phyloP scores from a whole-genome alignment of 2,113 vertebrate genomes.

The Fregetta grallaria region DNA sequence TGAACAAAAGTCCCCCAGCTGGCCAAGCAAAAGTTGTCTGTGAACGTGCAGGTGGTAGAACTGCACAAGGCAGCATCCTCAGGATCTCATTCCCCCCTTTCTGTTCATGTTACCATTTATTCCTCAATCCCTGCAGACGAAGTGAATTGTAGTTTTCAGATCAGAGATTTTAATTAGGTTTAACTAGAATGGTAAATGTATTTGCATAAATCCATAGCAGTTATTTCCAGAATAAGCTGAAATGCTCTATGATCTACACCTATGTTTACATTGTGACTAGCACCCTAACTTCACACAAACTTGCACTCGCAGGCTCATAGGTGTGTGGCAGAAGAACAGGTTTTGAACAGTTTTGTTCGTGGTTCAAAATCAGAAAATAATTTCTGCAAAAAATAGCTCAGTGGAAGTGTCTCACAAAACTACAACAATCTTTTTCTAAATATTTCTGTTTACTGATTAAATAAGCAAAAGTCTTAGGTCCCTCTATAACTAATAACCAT shows the following conservation, averaged over 20 bases:
- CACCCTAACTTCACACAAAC: background rate
- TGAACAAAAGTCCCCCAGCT: background rate
- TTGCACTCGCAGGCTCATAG: background rate
- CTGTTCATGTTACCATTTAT: background rate
- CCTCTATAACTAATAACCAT: background rate
- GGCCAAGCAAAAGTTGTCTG: background rate
- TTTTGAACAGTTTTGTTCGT: background rate
- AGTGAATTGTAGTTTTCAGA: background rate
- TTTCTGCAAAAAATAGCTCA: background rate
- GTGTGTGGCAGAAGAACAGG: background rate
- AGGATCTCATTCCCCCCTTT: background rate
- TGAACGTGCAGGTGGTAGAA: background rate
- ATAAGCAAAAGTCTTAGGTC: background rate
- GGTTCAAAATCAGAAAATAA: background rate
- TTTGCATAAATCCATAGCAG: background rate
- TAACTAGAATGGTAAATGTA: background rate
- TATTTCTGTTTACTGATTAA: background rate
- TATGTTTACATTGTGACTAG: background rate
- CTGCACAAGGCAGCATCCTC: background rate
- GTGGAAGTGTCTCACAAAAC: background rate
- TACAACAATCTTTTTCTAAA: background rate
- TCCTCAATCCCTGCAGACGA: background rate
- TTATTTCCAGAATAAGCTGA: background rate
- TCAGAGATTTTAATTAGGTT: background rate
- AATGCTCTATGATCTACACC: background rate